These are phyloP conservation scores for Scaptomyza pallida DNA, from an alignment of 1,140 invertebrate species.

Conservation along the genomic window DNA sequence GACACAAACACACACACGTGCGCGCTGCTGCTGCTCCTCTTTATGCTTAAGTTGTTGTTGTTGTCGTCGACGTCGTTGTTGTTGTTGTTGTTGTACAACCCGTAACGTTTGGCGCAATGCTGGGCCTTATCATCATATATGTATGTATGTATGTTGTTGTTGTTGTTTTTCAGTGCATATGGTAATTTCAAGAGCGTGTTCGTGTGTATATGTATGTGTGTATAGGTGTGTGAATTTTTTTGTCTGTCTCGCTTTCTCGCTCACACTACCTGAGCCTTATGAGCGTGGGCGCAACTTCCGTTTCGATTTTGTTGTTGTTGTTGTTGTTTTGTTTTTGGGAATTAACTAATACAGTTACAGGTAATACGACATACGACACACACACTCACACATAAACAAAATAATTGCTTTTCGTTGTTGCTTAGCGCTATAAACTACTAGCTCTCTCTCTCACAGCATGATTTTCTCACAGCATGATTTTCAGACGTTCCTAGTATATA, in stretches of 20 bases:
- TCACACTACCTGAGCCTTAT: background rate
- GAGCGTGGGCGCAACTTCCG: conserved; percentile 61
- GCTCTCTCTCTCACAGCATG: conserved; percentile 37
- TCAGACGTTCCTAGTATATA: too few relatives aligned
- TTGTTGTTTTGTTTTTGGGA: conserved; percentile 38
- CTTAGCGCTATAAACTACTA: conserved; percentile 19
- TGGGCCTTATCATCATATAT: conserved; percentile 62
- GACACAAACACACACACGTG: conserved; percentile 1
- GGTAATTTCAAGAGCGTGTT: conserved; percentile 24
- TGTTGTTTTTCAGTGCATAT: conserved; percentile 15
- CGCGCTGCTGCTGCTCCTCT: conserved; percentile 13
- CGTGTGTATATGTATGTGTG: conserved; percentile 19
- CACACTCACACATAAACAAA: conserved; percentile 63
- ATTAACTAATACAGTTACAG: conserved; percentile 73
- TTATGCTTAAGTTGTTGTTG: conserved; percentile 47
- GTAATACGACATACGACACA: conserved; percentile 24
- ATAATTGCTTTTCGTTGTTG: conserved; percentile 76
- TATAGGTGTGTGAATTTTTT: conserved; percentile 18
- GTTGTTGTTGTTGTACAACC: conserved; percentile 54
- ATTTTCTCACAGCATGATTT: too few relatives aligned
- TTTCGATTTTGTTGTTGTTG: conserved; percentile 45
- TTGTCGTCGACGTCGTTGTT: conserved; percentile 57
- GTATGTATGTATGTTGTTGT: too few relatives aligned
- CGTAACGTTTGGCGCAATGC: conserved; percentile 61
- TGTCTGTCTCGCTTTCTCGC: background rate